A percentile compares a stretch with the other conserved stretches of the same genome.
phyloP scores from a whole-genome alignment of 1,140 invertebrate species.

The Zaprionus gabonicus region DNA sequence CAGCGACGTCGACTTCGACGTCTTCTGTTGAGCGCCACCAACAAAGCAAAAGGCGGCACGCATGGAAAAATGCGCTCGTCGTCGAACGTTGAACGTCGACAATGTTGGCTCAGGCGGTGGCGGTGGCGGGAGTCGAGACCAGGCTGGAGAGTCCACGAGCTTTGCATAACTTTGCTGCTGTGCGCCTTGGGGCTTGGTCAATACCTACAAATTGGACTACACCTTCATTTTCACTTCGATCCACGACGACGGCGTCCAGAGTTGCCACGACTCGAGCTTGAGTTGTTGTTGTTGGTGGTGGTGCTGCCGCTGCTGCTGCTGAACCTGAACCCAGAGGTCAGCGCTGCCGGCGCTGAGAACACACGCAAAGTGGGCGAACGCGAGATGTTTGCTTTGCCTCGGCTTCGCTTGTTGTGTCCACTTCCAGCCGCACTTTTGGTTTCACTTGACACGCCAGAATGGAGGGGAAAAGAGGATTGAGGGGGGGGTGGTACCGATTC shows the following conservation, averaged over 20 bases:
- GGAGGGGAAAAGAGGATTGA: neutral
- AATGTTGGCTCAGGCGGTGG: slow-evolving; percentile 10
- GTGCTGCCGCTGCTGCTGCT: slow-evolving; percentile 6
- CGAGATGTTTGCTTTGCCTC: slow-evolving; percentile 64
- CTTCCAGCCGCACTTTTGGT: slow-evolving; percentile 68
- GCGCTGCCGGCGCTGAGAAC: slow-evolving; percentile 65
- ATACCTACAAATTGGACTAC: slow-evolving; percentile 84
- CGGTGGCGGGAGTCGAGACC: neutral
- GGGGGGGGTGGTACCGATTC: neutral
- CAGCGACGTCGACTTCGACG: slow-evolving; percentile 12
- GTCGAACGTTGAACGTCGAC: neutral
- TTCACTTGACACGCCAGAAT: slow-evolving; percentile 63
- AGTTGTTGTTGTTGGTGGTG: neutral
- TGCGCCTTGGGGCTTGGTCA: slow-evolving; percentile 74
- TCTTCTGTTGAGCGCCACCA: slow-evolving; percentile 68
- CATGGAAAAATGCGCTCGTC: slow-evolving; percentile 75
- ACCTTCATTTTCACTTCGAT: slow-evolving; percentile 83
- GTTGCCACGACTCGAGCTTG: slow-evolving; percentile 19
- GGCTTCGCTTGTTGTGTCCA: neutral
- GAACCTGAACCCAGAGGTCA: slow-evolving; percentile 66
- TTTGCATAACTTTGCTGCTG: slow-evolving; percentile 70
- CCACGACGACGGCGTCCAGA: slow-evolving; percentile 10
- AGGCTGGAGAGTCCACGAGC: slow-evolving; percentile 34
- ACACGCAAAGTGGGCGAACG: slow-evolving; percentile 79
- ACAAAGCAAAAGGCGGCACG: slow-evolving; percentile 79